phyloP scores from a whole-genome alignment of 2,113 vertebrate genomes.

The Lepisosteus osseus region DNA sequence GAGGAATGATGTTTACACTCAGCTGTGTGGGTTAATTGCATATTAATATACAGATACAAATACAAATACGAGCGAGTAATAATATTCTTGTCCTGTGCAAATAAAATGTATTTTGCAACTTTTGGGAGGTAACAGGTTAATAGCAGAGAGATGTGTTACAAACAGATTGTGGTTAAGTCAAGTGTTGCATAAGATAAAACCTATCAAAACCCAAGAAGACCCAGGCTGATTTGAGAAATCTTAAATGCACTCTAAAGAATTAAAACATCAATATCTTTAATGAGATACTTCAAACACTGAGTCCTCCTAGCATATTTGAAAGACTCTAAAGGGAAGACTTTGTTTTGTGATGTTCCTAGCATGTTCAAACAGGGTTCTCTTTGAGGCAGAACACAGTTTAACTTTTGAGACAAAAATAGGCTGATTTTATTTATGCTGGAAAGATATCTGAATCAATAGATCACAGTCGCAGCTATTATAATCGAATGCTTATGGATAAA shows the following conservation, averaged over 20 bases:
- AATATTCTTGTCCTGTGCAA: background rate
- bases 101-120: constrained; percentile 3
- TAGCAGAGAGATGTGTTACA: constrained; percentile 16
- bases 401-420: background rate
- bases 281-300: constrained; percentile 25
- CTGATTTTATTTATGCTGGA: constrained; percentile 10
- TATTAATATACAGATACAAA: no score
- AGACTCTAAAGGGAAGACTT: constrained; percentile 7
- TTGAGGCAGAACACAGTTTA: background rate
- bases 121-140: constrained; percentile 29
- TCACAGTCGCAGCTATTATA: background rate
- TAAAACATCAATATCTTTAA: constrained; percentile 37
- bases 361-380: background rate
- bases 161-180: constrained; percentile 30
- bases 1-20: no score
- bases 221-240: constrained; percentile 27
- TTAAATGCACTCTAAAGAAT: constrained; percentile 33
- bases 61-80: background rate
- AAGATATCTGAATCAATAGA: background rate
- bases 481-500: background rate
- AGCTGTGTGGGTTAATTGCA: no score
- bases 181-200: constrained; percentile 24
- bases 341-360: constrained; percentile 3
- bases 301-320: constrained; percentile 8
- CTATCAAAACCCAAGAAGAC: constrained; percentile 29